phyloP scores from a whole-genome alignment of 1,140 invertebrate species.

The Frieseomelitta varia region DNA sequence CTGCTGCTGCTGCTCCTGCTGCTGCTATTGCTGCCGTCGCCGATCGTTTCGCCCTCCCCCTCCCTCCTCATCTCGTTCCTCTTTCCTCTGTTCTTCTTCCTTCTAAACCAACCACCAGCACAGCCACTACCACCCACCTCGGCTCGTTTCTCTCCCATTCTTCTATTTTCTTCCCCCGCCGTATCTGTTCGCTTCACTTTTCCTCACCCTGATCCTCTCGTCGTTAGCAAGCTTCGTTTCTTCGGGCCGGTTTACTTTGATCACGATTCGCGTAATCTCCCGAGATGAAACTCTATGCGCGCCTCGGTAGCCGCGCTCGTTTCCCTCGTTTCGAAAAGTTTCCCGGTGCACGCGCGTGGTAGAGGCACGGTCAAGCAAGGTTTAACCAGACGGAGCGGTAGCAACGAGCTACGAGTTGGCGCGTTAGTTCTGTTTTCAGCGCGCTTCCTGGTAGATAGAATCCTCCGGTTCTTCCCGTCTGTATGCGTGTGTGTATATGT shows the following conservation, averaged over 20 bases:
- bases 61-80: not conserved
- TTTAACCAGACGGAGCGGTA: not conserved
- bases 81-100: not conserved
- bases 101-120: not conserved
- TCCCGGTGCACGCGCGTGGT: not conserved
- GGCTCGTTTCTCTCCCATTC: not conserved
- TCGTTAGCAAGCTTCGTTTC: slow-evolving; percentile 52
- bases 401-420: not conserved
- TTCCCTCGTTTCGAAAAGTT: slow-evolving; percentile 31
- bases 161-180: not conserved
- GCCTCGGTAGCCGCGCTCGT: not conserved
- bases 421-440: not conserved
- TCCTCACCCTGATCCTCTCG: slow-evolving; percentile 4
- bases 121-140: not conserved
- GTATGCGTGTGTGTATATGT: no score
- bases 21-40: not conserved
- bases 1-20: not conserved
- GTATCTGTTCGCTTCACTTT: not conserved
- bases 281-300: slow-evolving; percentile 48
- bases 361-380: not conserved
- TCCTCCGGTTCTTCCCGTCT: not conserved
- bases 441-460: not conserved
- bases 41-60: slow-evolving; percentile 36
- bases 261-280: slow-evolving; percentile 54
- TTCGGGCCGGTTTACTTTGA: slow-evolving; percentile 50